A percentile compares a stretch with the other conserved stretches of the same genome.
phyloP scores from a whole-genome alignment of 2,797 vertebrate genomes.

The Eidolon dupreanum region DNA sequence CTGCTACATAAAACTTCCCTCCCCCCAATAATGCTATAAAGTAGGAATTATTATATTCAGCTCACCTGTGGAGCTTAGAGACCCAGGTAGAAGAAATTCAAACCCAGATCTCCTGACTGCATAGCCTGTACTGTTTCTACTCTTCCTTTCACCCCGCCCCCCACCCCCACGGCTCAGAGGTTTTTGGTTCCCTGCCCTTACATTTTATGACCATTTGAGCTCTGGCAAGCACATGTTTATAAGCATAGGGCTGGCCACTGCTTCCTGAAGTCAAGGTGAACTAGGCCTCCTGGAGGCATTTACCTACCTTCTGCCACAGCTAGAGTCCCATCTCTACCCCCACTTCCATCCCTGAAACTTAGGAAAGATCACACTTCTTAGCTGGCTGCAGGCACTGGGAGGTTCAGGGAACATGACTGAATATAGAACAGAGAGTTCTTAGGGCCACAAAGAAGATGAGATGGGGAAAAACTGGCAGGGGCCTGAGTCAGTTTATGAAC shows the following conservation, averaged over 20 bases:
- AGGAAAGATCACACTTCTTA: background rate
- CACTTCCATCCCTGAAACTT: background rate
- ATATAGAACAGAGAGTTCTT: background rate
- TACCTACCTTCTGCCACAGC: background rate
- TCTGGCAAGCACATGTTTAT: background rate
- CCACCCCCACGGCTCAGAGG: background rate
- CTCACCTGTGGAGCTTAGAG: background rate
- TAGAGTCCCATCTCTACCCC: background rate
- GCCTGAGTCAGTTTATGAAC: background rate
- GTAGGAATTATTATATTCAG: background rate
- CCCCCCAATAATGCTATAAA: background rate
- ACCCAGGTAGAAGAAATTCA: background rate
- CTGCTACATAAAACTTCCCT: background rate
- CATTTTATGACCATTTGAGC: background rate
- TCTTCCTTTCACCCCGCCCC: background rate
- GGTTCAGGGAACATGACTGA: background rate
- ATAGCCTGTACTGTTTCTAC: background rate
- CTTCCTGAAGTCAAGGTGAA: conserved; percentile 7
- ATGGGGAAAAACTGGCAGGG: background rate
- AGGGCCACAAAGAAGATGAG: background rate
- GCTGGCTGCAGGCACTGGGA: background rate
- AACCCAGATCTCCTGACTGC: background rate
- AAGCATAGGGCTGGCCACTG: background rate
- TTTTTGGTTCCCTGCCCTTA: background rate
- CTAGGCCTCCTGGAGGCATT: background rate